phyloP scores from a whole-genome alignment of 1,140 invertebrate genomes.

The Leptinotarsa lineolata region DNA sequence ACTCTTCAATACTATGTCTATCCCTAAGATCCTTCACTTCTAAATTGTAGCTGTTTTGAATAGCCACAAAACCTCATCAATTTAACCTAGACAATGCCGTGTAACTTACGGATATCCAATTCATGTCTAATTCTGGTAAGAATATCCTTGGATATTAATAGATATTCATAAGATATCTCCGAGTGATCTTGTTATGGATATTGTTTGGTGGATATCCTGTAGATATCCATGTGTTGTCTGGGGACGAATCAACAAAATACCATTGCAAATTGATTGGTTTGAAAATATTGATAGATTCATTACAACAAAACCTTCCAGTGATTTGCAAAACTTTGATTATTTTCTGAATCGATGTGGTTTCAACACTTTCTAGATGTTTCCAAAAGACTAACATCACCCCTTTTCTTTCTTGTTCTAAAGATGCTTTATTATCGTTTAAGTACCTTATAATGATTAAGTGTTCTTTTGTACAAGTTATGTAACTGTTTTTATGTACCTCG shows the following conservation, averaged over 20 bases:
- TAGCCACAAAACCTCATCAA: conserved; percentile 18
- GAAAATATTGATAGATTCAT: conserved; percentile 3
- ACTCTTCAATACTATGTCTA: neutral
- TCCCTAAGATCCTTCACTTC: conserved; percentile 18
- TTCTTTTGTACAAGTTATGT: conserved; percentile 43
- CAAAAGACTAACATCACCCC: neutral
- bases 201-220: neutral
- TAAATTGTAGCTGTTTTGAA: conserved; percentile 17
- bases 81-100: neutral
- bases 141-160: neutral
- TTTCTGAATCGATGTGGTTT: too few species aligned
- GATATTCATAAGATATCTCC: too few species aligned
- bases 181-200: neutral
- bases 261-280: neutral
- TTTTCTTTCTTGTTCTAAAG: conserved; percentile 30
- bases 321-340: neutral
- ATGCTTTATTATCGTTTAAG: conserved; percentile 35
- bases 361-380: conserved; percentile 4
- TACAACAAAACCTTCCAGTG: neutral
- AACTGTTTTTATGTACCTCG: conserved; percentile 43
- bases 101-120: neutral
- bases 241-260: neutral
- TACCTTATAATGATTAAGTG: conserved; percentile 37
- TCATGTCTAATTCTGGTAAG: neutral
- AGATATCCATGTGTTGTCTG: neutral